Evolutionary conservation across 2,888 invertebrate species (phyloP).

Genomic region (Herminia tarsipennalis): DNA sequence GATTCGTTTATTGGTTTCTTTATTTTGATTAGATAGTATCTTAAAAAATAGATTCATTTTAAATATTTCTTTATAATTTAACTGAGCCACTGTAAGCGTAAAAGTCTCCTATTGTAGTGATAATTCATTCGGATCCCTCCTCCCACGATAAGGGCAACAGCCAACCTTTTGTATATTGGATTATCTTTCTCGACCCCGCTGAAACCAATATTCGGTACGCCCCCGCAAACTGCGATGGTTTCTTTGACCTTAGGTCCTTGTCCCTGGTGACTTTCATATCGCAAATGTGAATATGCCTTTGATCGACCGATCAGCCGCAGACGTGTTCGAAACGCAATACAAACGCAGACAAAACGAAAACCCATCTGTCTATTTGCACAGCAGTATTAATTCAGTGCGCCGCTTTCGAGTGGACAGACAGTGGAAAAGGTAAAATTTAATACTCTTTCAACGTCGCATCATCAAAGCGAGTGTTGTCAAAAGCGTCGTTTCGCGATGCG

Average conservation of each 20-base stretch:
- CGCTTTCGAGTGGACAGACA: slow-evolving; percentile 67
- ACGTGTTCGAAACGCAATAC: slow-evolving; percentile 42
- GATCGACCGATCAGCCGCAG: slow-evolving; percentile 58
- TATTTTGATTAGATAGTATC: slow-evolving; percentile 49
- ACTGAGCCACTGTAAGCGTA: slow-evolving; percentile 28
- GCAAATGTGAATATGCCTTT: slow-evolving; percentile 61
- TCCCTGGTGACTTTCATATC: slow-evolving; percentile 67
- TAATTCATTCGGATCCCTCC: slow-evolving; percentile 40
- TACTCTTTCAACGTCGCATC: slow-evolving; percentile 68
- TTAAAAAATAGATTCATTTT: slow-evolving; percentile 38
- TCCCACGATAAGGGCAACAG: slow-evolving; percentile 34
- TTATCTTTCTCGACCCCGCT: slow-evolving; percentile 66
- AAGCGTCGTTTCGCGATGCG: slow-evolving; percentile 74
- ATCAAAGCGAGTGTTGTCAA: slow-evolving; percentile 82
- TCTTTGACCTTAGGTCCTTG: slow-evolving; percentile 71
- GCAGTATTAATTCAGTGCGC: slow-evolving; percentile 68
- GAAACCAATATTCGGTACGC: slow-evolving; percentile 73
- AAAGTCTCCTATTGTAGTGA: slow-evolving; percentile 38
- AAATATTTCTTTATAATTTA: slow-evolving; percentile 23
- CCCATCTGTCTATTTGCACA: slow-evolving; percentile 55
- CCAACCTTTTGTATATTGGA: slow-evolving; percentile 63
- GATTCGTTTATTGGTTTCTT: slow-evolving; percentile 52
- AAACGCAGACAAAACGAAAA: slow-evolving; percentile 49
- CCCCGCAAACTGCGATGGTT: slow-evolving; percentile 70
- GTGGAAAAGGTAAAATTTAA: slow-evolving; percentile 73